Base-by-base conservation (phyloP, 64 coral and sea anemone species). In the Acropora tenuis region DNA sequence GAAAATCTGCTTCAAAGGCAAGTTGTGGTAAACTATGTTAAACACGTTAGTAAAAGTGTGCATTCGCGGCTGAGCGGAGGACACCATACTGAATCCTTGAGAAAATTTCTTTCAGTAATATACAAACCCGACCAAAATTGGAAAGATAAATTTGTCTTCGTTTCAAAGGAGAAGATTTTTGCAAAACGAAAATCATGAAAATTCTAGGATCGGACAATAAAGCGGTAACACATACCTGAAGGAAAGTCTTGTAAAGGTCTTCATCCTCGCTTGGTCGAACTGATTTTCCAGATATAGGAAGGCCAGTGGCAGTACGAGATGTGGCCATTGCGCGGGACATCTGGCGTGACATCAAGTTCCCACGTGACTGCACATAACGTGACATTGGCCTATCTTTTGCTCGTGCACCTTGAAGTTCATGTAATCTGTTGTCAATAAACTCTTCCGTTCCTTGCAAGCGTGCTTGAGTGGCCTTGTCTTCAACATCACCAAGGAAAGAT, bases 361-460 rank as follows among this genome's bases (percentile, higher is more conserved):
- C 94, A 20, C 90, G 87, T 89, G 97, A 88, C 91, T 98, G 97
- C 20, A 91, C 82, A 50, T 96, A 98, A 10, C 97, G 94, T 65
- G 97, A 95, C 58, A 85, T 75, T 2, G 94, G 94, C 73, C 94
- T 86, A 3, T 93, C 97, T 74, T 92, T 91, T 6, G 85, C 78
- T 41, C 84, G 68, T 69, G 87, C 91, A 8, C 94, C 97, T 72
- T 81, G 57, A 6, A 94, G 93, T 75, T 98, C 87, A 9, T 50
- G 78, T 74, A 98, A 87, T 30, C 91, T 88, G 43, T 98, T 50
- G 17, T 98, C 94, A 60, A 96, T 90, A 47, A 93, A 96, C 52
- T 96, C 94, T 19, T 98, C 97, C 3, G 97, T 93, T 46, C 97
- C 97, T 79, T 98, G 97, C 13, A 98, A 59, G 48, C 91, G 87